phyloP scores from a whole-genome alignment of 2,888 invertebrate species.

The Amorpha juglandis region DNA sequence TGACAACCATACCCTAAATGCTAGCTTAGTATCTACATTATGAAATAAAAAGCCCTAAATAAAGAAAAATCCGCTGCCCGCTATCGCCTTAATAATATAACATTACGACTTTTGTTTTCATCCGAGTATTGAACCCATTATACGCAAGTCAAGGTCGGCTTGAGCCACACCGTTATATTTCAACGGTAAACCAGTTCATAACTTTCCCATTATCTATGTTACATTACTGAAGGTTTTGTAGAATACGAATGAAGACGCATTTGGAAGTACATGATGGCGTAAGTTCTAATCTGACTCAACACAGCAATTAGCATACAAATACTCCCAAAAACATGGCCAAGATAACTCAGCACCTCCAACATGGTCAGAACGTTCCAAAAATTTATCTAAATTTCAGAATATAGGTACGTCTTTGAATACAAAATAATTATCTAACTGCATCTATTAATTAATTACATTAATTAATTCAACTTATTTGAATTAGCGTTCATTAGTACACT shows the following conservation, averaged over 20 bases:
- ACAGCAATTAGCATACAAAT: too few relatives aligned
- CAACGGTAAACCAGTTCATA: constrained; percentile 18
- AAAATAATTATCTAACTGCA: too few relatives aligned
- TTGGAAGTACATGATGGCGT: background rate
- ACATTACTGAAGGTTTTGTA: background rate
- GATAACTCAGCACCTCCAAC: too few relatives aligned
- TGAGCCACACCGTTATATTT: constrained; percentile 20
- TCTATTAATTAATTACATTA: background rate
- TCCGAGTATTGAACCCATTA: constrained; percentile 56
- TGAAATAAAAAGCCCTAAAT: background rate
- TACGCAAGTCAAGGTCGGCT: constrained; percentile 60
- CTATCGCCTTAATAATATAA: constrained; percentile 35
- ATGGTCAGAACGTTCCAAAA: too few relatives aligned
- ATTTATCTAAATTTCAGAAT: too few relatives aligned
- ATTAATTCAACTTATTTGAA: constrained; percentile 12
- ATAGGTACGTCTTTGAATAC: too few relatives aligned
- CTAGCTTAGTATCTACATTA: too few relatives aligned
- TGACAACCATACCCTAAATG: background rate
- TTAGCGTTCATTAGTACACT: background rate
- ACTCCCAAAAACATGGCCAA: too few relatives aligned
- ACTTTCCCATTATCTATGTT: constrained; percentile 9
- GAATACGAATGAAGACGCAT: background rate
- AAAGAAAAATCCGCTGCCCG: constrained; percentile 27
- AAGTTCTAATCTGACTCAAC: background rate
- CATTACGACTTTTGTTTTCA: constrained; percentile 54